A percentile compares a stretch with the other conserved stretches of the same genome.
Evolutionary conservation across 1,140 invertebrate genomes (phyloP).

Genomic region (Trinorchestia longiramus): DNA sequence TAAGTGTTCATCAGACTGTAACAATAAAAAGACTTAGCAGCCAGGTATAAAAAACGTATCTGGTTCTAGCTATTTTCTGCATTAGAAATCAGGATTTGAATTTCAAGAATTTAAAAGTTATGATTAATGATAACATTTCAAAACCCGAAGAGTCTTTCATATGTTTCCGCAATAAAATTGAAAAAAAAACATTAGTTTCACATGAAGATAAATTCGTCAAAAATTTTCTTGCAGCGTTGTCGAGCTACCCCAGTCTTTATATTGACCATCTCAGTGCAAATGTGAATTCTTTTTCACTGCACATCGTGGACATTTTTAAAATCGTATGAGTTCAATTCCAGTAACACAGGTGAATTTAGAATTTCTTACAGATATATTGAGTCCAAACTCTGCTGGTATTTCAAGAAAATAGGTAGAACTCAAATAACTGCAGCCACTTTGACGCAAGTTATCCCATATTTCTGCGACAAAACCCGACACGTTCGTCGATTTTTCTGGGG

Average conservation of each 20-base stretch:
- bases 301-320: background rate
- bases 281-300: background rate
- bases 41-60: background rate
- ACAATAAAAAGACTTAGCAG: background rate
- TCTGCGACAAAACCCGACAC: background rate
- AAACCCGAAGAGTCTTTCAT: too few species aligned
- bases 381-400: background rate
- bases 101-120: too few species aligned
- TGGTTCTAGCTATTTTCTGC: background rate
- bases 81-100: background rate
- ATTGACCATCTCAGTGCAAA: background rate
- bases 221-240: background rate
- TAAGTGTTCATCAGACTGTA: background rate
- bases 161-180: too few species aligned
- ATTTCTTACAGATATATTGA: background rate
- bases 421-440: background rate
- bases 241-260: background rate
- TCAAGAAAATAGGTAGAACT: background rate
- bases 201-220: background rate
- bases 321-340: background rate
- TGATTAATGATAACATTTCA: too few species aligned
- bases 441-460: background rate
- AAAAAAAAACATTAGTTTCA: background rate
- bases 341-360: background rate
- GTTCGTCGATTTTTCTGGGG: background rate